Percentiles rank a stretch among this genome's conserved stretches.
Evolutionary conservation across 35 echinoderm and acorn worm species (phyloP).

Genomic region (Heliocidaris tuberculata): DNA sequence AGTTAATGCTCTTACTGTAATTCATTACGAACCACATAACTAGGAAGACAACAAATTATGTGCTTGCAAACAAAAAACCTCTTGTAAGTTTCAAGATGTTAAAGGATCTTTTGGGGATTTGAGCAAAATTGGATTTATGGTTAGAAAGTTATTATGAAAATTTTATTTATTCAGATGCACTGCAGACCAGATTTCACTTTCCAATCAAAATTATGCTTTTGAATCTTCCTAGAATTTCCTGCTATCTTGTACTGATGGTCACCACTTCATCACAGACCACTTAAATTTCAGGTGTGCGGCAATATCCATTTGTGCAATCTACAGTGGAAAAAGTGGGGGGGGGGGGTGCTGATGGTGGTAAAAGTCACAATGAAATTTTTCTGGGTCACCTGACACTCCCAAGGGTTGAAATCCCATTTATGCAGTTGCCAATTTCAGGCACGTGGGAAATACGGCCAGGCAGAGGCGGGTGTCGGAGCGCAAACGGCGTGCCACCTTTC

Average conservation of each 20-base stretch:
- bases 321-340: background rate
- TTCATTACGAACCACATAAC: no score
- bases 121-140: background rate
- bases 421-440: conserved; percentile 29
- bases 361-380: conserved; percentile 15
- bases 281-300: background rate
- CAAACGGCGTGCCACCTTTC: background rate
- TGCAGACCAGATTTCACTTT: background rate
- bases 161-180: background rate
- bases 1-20: no score
- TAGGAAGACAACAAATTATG: no score
- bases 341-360: background rate
- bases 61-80: no score
- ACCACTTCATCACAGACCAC: background rate
- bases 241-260: background rate
- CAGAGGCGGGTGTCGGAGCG: conserved; percentile 6
- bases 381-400: conserved; percentile 35
- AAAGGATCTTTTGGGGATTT: no score
- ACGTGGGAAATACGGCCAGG: conserved; percentile 25
- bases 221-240: background rate
- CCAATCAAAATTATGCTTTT: background rate
- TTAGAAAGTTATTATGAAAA: background rate
- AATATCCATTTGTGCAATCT: background rate
- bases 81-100: no score
- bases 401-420: conserved; percentile 34